Evolutionary conservation across 2,888 invertebrate species (phyloP), one percentile per base, ranked within the genome.

Genomic region (Deroplatys truncata): DNA sequence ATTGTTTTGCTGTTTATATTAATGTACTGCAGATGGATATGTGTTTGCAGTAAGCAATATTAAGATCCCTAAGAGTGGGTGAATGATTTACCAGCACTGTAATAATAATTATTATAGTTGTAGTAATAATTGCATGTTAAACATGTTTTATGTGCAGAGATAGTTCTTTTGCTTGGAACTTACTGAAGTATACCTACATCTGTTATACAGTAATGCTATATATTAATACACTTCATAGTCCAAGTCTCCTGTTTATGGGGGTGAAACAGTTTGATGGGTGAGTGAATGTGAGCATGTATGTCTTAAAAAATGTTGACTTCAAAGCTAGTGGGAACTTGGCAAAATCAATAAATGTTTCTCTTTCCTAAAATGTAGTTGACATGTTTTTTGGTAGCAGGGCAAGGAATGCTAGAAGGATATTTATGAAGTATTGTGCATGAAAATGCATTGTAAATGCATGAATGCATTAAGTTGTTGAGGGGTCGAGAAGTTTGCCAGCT

Each of bases 161-260:
- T 90, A 89, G 91, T 90, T 91, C 90, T 91, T 91, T 90, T 91
- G 91, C 91, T 91, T 90, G 90, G 91, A 91, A 91, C 91, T 91
- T 90, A 90, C 88, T 89, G 89, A 90, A 89, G 90, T 90, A 89
- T 90, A 90, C 88, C 84, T 91, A 90, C 83, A 91, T 89, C 91
- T 91, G 91, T 91, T 91, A 91, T 90, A 89, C 90, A 90, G 90
- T 91, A 90, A 90, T 89, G 86, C 86, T 89, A 89, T 90, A 89
- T 89, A 85, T 86, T 84, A n/a, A 56, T 56, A 49, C 82, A 83
- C 85, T 43, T 85, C 89, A 82, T 86, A 89, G 89, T 89, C 82
- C 82, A 84, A 28, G 87, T 89, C 89, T 89, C 89, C 89, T 84
- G 56, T 72, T 89, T 87, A 84, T 89, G 84, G 87, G 89, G 89